A percentile compares a stretch with the other conserved stretches of the same genome.
phyloP scores from a whole-genome alignment of 1,140 invertebrate genomes.

The Ceratoteleas bidentatus region DNA sequence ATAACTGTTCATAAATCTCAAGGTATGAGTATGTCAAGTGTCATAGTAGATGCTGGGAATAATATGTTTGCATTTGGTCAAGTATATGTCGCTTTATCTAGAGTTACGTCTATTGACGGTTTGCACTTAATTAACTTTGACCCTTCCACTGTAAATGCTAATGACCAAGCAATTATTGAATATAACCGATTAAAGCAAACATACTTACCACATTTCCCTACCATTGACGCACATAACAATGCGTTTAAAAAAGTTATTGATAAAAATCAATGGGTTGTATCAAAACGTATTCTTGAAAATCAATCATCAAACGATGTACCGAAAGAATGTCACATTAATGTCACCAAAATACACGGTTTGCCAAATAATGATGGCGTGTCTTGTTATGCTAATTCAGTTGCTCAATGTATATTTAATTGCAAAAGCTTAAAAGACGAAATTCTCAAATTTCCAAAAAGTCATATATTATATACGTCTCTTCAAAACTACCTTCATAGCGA shows the following conservation, averaged over 20 bases:
- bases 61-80: neutral
- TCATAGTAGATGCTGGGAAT: constrained; percentile 61
- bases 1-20: constrained; percentile 77
- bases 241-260: constrained; percentile 12
- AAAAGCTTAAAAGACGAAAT: neutral
- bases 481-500: constrained; percentile 1
- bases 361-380: constrained; percentile 19
- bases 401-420: constrained; percentile 28
- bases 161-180: constrained; percentile 46
- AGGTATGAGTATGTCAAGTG: constrained; percentile 70
- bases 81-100: neutral
- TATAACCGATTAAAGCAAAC: constrained; percentile 15
- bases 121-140: constrained; percentile 71
- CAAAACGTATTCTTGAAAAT: constrained; percentile 1
- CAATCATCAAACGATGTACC: neutral
- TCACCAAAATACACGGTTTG: constrained; percentile 7
- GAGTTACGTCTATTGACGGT: neutral
- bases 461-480: neutral
- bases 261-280: constrained; percentile 1
- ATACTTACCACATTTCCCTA: constrained; percentile 6
- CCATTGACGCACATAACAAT: neutral
- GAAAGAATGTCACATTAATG: neutral
- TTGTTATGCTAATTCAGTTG: constrained; percentile 25
- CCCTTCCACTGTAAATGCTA: constrained; percentile 41
- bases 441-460: neutral